Evolutionary conservation across 2,797 vertebrate genomes (phyloP), one percentile per base, ranked within the genome.

Genomic region (Astyanax mexicanus): DNA sequence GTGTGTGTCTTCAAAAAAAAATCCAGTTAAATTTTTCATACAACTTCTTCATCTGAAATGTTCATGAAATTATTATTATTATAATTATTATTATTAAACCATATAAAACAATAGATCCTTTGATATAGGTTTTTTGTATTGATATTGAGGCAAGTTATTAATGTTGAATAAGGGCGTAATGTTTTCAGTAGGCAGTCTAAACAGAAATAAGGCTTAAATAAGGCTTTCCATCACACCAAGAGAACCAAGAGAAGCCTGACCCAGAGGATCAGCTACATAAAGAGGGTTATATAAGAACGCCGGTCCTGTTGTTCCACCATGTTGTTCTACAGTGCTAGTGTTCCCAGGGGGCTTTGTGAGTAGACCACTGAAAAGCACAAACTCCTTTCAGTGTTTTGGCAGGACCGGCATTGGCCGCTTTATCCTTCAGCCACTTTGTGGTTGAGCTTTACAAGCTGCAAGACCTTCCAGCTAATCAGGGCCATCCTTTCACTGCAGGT

Each of bases 261-360:
- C 71, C 61, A 19, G 44, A 29, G 42, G 49, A 69, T 75, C 71
- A 67, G 61, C 49, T 6, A 35, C 61, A 23, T 38, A 68, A 74
- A 74, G 68, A 77, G 62, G 55, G 37, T 80, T 75, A 75, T 66
- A 54, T 65, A 83, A 75, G 51, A 74, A 65, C 38, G 32, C 44
- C 44, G 55, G 27, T 62, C 42, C n/a, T 29, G 23, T 19, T 71
- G 51, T 75, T 54, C 45, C 11, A 6, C 65, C 49, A 15, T n/a
- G 35, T 42, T 55, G 40, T 69, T 49, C 37, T 69, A 62, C 40
- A 62, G 45, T 69, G 72, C 78, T 65, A 66, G 72, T 65, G 71
- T 83, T 83, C 81, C 78, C 78, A 78, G 72, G 71, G 54, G 67
- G 52, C 69, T 75, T 73, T 72, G 57, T 74, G 52, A 42, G 58